Conservation (phyloP, 2,113 vertebrate species). For the Poeciliopsis turrubarensis region DNA sequence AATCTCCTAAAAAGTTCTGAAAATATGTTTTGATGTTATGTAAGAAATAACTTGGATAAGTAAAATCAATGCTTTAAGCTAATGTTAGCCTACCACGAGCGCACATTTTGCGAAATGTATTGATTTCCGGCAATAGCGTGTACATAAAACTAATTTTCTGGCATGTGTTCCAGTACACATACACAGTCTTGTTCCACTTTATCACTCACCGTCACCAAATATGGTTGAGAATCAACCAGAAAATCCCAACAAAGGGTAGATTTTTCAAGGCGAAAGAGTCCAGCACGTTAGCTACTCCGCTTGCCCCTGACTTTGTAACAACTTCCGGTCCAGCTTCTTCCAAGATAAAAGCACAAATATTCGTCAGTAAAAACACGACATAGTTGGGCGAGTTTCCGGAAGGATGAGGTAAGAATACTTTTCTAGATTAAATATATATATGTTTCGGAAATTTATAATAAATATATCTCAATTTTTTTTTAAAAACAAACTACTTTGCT, state of each 20-base stretch:
- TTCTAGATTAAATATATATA: neutral
- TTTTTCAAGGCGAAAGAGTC: neutral
- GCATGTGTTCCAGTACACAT: neutral
- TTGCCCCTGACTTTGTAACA: neutral
- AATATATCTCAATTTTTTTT: neutral
- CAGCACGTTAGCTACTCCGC: neutral
- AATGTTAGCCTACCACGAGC: neutral
- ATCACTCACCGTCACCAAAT: slow-evolving; percentile 18
- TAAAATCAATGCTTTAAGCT: neutral
- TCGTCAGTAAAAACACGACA: neutral
- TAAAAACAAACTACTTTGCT: neutral
- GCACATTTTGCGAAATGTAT: neutral
- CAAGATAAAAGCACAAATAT: slow-evolving; percentile 35
- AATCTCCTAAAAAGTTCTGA: no score
- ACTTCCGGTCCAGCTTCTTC: slow-evolving; percentile 5
- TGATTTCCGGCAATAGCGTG: neutral
- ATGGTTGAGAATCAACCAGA: neutral
- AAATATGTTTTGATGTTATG: no score
- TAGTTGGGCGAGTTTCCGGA: neutral
- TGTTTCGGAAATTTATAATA: neutral
- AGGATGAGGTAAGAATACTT: neutral
- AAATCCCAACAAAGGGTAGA: neutral
- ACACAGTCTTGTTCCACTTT: neutral
- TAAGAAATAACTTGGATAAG: no score
- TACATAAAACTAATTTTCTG: neutral